Conservation (phyloP, 2,888 invertebrate species). For the Eupithecia centaureata region DNA sequence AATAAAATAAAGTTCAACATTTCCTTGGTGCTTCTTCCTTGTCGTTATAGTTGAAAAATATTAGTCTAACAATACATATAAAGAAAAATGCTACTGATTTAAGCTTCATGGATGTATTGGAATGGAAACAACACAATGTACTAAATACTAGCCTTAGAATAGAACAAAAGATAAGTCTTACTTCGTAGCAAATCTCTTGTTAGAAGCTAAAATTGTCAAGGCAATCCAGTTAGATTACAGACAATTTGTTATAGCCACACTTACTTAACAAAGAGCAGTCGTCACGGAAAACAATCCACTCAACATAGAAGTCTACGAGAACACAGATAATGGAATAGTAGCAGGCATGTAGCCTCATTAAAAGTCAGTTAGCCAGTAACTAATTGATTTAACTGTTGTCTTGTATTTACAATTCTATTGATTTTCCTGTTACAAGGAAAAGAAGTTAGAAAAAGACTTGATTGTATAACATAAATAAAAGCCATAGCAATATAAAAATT, state of each 20-base stretch:
- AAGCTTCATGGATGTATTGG: too few relatives aligned
- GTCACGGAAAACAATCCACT: constrained; percentile 1
- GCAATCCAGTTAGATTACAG: not conserved
- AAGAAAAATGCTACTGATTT: too few relatives aligned
- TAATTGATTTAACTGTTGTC: constrained; percentile 47
- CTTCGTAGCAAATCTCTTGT: not conserved
- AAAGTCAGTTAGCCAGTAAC: constrained; percentile 49
- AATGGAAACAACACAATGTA: too few relatives aligned
- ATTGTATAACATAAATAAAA: not conserved
- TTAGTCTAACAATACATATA: too few relatives aligned
- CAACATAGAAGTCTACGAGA: not conserved
- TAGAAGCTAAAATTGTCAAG: not conserved
- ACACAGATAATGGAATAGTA: not conserved
- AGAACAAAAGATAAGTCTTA: not conserved
- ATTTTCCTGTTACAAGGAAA: not conserved
- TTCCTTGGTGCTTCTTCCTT: too few relatives aligned
- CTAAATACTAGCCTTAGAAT: too few relatives aligned
- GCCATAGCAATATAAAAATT: too few relatives aligned
- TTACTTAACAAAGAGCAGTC: not conserved
- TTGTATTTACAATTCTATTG: not conserved
- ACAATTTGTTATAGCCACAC: not conserved
- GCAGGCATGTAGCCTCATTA: constrained; percentile 52
- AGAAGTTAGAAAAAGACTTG: not conserved
- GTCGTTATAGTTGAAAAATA: too few relatives aligned
- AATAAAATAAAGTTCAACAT: too few relatives aligned